Percentiles rank a stretch among this genome's conserved stretches.
These are phyloP conservation scores for Sebastes jordani DNA, from an alignment of 2,797 vertebrate species.

Conservation along the genomic window DNA sequence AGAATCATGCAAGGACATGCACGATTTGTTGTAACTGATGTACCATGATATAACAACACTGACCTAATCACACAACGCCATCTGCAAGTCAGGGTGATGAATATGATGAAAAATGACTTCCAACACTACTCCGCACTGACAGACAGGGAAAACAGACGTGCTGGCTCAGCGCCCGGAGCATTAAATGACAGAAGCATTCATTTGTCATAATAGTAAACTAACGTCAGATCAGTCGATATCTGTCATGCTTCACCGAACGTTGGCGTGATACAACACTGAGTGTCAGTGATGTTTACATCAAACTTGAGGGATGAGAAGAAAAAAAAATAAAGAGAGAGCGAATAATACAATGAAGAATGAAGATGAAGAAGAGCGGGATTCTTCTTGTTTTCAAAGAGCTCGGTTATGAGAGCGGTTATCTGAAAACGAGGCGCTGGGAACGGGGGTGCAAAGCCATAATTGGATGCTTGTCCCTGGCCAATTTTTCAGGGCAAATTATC, in stretches of 20 bases:
- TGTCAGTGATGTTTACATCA: slow-evolving; percentile 14
- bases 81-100: slow-evolving; percentile 23
- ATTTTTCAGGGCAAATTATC: slow-evolving; percentile 76
- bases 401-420: slow-evolving; percentile 61
- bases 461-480: slow-evolving; percentile 68
- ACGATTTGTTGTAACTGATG: slow-evolving; percentile 27
- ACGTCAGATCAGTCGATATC: slow-evolving; percentile 59
- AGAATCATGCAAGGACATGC: background rate
- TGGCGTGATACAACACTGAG: background rate
- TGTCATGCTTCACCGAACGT: slow-evolving; percentile 38
- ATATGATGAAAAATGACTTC: slow-evolving; percentile 45
- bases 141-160: slow-evolving; percentile 45
- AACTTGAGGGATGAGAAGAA: background rate
- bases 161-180: slow-evolving; percentile 45
- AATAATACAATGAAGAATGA: background rate
- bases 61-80: slow-evolving; percentile 35
- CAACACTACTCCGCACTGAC: slow-evolving; percentile 30
- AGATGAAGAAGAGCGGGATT: slow-evolving; percentile 29
- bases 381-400: slow-evolving; percentile 51
- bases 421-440: slow-evolving; percentile 69
- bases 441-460: slow-evolving; percentile 71
- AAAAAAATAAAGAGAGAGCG: too few relatives aligned
- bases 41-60: slow-evolving; percentile 20
- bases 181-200: slow-evolving; percentile 56
- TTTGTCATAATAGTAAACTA: slow-evolving; percentile 54